Base-by-base conservation (phyloP, 1,140 invertebrate genomes). In the Cephus cinctus region DNA sequence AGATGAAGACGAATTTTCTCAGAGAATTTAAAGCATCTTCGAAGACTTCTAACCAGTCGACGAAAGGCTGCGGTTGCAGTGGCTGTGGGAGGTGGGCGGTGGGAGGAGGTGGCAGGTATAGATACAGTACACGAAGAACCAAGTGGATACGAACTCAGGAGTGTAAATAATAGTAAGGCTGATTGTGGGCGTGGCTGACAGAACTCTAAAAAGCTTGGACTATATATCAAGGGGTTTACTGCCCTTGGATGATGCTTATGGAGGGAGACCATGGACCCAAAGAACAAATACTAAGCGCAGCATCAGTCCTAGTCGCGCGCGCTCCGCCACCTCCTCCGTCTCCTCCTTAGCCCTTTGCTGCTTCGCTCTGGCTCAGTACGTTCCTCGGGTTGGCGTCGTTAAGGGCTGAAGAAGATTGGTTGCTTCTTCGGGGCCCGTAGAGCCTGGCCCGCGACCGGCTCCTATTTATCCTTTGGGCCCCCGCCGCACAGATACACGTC, bases 221-320 rank as follows among this genome's bases (percentile, higher is more conserved):
- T 75, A 75, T 77, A 77, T 77, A 77, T 75, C 74, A 75, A 74
- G 75, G 62, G 66, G 71, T 77, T 75, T 77, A 75, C 70, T 74
- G 70, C 72, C 69, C 67, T 73, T 59, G 68, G 62, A 74, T 68
- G 71, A 73, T 71, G 67, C 64, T 53, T 52, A 61, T 43, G 49
- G 25, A 22, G 35, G 58, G 55, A 56, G 47, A 59, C 52, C 43
- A 36, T 49, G 35, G 49, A n/a, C n/a, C n/a, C n/a, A n/a, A 58
- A 67, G 61, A 60, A 56, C 56, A 63, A 65, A 66, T 52, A 61
- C 56, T 51, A 46, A 36, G 36, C 38, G 20, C 32, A 23, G 43
- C 27, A 34, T 38, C 41, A 14, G 23, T 36, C 23, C 41, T n/a
- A n/a, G 36, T 40, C 49, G 47, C 23, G 36, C 45, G 30, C 25